These are phyloP conservation scores for Dryobotodes eremita DNA, from an alignment of 2,888 invertebrate species.

Conservation along the genomic window DNA sequence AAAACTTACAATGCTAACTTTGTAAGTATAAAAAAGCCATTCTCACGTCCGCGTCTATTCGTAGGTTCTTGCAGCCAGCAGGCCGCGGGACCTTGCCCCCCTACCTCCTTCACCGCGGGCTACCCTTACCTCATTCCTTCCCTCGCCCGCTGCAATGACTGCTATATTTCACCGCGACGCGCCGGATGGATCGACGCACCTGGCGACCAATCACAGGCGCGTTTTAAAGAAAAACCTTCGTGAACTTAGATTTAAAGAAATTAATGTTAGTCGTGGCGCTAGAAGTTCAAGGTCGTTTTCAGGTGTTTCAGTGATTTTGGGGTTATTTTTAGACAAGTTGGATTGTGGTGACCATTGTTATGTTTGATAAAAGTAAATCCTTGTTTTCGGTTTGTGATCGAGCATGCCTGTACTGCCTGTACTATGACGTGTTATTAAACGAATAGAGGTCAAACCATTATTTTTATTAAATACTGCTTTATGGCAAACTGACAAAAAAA, in stretches of 20 bases:
- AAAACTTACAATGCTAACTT: not conserved
- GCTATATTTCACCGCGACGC: constrained; percentile 61
- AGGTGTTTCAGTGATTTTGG: not conserved
- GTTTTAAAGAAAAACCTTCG: constrained; percentile 41
- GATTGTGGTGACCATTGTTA: not conserved
- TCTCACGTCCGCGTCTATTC: constrained; percentile 55
- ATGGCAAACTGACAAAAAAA: not conserved
- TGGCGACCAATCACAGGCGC: constrained; percentile 52
- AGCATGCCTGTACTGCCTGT: not conserved
- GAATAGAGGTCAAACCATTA: not conserved
- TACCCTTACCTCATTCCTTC: constrained; percentile 25
- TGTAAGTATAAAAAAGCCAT: not conserved
- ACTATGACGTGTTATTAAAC: not conserved
- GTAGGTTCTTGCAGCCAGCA: constrained; percentile 39
- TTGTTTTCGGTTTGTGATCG: not conserved
- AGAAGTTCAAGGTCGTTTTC: constrained; percentile 22
- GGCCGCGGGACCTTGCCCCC: constrained; percentile 29
- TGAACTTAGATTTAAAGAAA: constrained; percentile 38
- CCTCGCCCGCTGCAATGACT: constrained; percentile 58
- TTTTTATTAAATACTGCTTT: not conserved
- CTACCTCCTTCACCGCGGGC: not conserved
- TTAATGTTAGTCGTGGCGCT: constrained; percentile 24
- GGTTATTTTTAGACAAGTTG: not conserved
- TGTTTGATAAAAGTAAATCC: not conserved
- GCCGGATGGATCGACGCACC: constrained; percentile 60